A percentile compares a stretch with the other conserved stretches of the same genome.
phyloP scores from a whole-genome alignment of 2,113 vertebrate genomes.

The Lucifuga dentata region DNA sequence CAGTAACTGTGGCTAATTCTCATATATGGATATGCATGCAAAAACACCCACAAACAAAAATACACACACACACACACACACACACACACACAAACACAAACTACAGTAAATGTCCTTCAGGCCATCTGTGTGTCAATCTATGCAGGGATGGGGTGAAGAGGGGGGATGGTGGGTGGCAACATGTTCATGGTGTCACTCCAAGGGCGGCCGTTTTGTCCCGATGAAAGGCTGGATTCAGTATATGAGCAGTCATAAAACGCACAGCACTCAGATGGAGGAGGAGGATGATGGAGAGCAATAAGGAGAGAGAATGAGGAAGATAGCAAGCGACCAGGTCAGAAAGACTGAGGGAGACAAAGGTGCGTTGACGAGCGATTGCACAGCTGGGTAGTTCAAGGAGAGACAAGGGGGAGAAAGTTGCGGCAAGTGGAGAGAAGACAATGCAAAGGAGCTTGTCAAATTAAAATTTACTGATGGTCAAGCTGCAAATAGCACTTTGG shows the following conservation, averaged over 20 bases:
- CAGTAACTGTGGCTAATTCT: constrained; percentile 5
- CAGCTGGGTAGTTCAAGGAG: constrained; percentile 70
- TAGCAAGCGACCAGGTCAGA: constrained; percentile 22
- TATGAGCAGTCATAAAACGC: constrained; percentile 37
- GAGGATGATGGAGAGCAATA: constrained; percentile 19
- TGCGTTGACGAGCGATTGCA: constrained; percentile 61
- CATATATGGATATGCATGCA: constrained; percentile 16
- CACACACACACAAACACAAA: constrained; percentile 16
- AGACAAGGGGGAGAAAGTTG: constrained; percentile 38
- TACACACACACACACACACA: constrained; percentile 9
- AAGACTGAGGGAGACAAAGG: constrained; percentile 56
- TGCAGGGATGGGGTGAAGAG: not conserved
- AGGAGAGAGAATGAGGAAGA: constrained; percentile 24
- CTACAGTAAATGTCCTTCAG: constrained; percentile 33
- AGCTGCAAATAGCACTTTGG: constrained; percentile 62
- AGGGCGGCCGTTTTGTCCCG: constrained; percentile 42
- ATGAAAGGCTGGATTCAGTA: constrained; percentile 59
- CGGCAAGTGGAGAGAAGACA: constrained; percentile 56
- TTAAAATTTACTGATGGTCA: constrained; percentile 68
- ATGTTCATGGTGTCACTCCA: constrained; percentile 53
- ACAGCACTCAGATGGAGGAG: constrained; percentile 30
- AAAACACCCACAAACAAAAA: constrained; percentile 4
- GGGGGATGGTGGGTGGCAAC: not conserved
- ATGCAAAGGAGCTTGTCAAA: constrained; percentile 68
- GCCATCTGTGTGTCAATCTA: constrained; percentile 36